These are phyloP conservation scores for Ophion ellenae DNA, from an alignment of 2,888 invertebrate species.

Conservation along the genomic window DNA sequence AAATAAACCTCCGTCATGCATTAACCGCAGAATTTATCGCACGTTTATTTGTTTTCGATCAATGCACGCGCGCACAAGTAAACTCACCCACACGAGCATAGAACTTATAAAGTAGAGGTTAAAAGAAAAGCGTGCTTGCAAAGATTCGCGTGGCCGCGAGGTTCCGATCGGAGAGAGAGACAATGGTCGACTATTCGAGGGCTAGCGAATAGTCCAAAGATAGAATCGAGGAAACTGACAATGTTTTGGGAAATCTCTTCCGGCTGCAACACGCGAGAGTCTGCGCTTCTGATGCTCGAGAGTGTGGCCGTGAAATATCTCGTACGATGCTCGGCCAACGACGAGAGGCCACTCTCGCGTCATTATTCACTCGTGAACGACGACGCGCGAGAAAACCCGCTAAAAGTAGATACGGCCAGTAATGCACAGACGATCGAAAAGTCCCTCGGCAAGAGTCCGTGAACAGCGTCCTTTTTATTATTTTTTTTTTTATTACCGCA, in stretches of 20 bases:
- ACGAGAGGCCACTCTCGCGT: neutral
- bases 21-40: neutral
- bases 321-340: neutral
- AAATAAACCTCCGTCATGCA: conserved; percentile 1
- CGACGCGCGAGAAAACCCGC: conserved; percentile 14
- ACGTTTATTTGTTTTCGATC: conserved; percentile 20
- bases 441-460: neutral
- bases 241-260: conserved; percentile 18
- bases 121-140: neutral
- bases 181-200: conserved; percentile 59
- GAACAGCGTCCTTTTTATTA: neutral
- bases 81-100: neutral
- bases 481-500: neutral
- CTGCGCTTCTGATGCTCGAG: neutral
- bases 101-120: neutral
- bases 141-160: neutral
- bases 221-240: conserved; percentile 47
- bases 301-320: conserved; percentile 55
- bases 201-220: conserved; percentile 50
- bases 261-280: conserved; percentile 26
- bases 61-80: conserved; percentile 8
- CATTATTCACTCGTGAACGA: conserved; percentile 5
- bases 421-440: conserved; percentile 24
- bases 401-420: conserved; percentile 57
- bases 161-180: conserved; percentile 42